Percentiles rank a stretch among this genome's conserved stretches.
Conservation (phyloP, 2,888 invertebrate genomes). For the Pemphredon lugubris region DNA sequence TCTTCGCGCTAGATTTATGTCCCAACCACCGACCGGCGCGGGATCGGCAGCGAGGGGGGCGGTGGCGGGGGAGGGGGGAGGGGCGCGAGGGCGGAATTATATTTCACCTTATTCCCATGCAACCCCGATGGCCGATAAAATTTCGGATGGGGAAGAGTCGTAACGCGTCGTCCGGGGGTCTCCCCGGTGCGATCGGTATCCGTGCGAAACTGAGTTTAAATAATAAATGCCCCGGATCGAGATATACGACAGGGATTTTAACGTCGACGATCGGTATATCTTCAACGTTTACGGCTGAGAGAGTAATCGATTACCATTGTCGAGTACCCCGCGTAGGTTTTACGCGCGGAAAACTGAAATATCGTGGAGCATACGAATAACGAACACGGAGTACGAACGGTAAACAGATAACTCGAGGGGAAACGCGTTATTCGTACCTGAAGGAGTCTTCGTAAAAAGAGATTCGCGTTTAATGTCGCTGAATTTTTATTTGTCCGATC, state of each 20-base stretch:
- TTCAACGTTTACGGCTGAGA: neutral
- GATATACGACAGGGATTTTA: neutral
- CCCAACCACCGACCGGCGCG: neutral
- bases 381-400: too few relatives aligned
- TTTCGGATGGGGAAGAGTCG: neutral
- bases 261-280: neutral
- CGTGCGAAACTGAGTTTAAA: constrained; percentile 3
- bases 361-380: too few relatives aligned
- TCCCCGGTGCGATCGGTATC: neutral
- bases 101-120: constrained; percentile 12
- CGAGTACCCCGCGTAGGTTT: neutral
- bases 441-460: too few relatives aligned
- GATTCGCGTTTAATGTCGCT: too few relatives aligned
- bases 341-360: too few relatives aligned
- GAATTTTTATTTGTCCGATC: too few relatives aligned
- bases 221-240: constrained; percentile 11
- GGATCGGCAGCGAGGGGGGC: neutral
- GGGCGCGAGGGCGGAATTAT: neutral
- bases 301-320: neutral
- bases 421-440: too few relatives aligned
- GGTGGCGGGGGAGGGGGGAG: neutral
- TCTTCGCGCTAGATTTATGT: constrained; percentile 7
- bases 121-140: constrained; percentile 21
- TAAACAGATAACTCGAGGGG: too few relatives aligned
- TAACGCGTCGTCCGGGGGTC: constrained; percentile 4